Evolutionary conservation across 1,140 invertebrate species (phyloP).

Genomic region (Drosophila navojoa): DNA sequence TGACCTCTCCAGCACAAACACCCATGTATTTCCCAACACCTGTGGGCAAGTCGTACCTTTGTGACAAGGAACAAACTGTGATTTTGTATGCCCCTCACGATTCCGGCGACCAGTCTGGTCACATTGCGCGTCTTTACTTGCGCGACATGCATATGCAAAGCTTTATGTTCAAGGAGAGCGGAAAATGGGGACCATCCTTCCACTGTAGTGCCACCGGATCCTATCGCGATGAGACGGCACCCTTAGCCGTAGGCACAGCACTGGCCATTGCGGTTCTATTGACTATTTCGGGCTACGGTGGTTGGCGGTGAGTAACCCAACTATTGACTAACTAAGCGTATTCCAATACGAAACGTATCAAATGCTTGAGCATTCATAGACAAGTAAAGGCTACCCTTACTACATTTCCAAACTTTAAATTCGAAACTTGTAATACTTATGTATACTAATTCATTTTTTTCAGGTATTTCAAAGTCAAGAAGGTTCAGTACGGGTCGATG

Average conservation of each 20-base stretch:
- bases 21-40: slow-evolving; percentile 91
- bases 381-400: too few relatives aligned
- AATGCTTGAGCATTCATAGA: too few relatives aligned
- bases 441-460: slow-evolving; percentile 83
- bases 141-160: slow-evolving; percentile 86
- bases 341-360: neutral
- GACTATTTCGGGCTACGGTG: slow-evolving; percentile 92
- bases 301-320: slow-evolving; percentile 83
- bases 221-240: slow-evolving; percentile 91
- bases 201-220: slow-evolving; percentile 85
- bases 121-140: slow-evolving; percentile 85
- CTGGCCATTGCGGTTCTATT: slow-evolving; percentile 91
- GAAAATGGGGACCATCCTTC: slow-evolving; percentile 86
- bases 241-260: slow-evolving; percentile 94
- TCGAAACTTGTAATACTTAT: too few relatives aligned
- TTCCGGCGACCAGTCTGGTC: slow-evolving; percentile 81
- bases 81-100: slow-evolving; percentile 79
- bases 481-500: slow-evolving; percentile 96
- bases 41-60: slow-evolving; percentile 92
- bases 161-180: slow-evolving; percentile 86
- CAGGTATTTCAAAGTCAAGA: slow-evolving; percentile 94
- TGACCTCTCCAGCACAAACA: slow-evolving; percentile 86
- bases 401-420: too few relatives aligned
- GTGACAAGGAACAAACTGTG: slow-evolving; percentile 86
- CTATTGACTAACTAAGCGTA: neutral